Base-by-base conservation (phyloP, 1,140 invertebrate genomes). In the Oryzaephilus surinamensis region DNA sequence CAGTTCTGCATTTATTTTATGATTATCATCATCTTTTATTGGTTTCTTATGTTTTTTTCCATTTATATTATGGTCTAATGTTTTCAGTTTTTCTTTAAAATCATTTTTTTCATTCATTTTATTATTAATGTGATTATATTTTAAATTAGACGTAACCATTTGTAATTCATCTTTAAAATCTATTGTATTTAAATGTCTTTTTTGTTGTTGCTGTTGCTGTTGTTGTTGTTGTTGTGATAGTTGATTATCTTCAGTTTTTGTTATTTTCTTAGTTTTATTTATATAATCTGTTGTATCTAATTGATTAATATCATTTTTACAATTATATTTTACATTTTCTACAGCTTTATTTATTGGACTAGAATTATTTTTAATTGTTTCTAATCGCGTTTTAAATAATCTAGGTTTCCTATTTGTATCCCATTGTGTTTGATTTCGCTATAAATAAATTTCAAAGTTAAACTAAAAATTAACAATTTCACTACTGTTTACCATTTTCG, bases 381-480 rank as follows among this genome's bases (percentile, higher is more conserved):
- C 77, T 10, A 75, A 76, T 57, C 76, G 71, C n/a, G 79, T 81
- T 62, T 81, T 81, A 56, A 81, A 82, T 17, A 82, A 62, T 10
- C 79, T 66, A 10, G 74, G 65, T 52, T 70, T 70, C 42, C 72
- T 40, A 17, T 36, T 38, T 14, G 49, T 41, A 11, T 49, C 38
- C 38, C 40, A 43, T n/a, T 45, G 34, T 4, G 27, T 28, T 11
- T 36, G 23, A 5, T 42, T 21, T 10, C 27, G 6, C 38, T 39
- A 23, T 26, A 26, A 26, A 8, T 12, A 14, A 19, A n/a, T 14
- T 37, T 48, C 35, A 37, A 12, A 38, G 3, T 23, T 4, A 29
- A 38, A 37, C 23, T 8, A 43, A 16, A n/a, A 35, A 24, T 13
- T 39, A n/a, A n/a, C n/a, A n/a, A n/a, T n/a, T n/a, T n/a, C n/a